A percentile compares a stretch with the other conserved stretches of the same genome.
Evolutionary conservation across 1,140 invertebrate species (phyloP).

Genomic region (Meloidogyne chitwoodi): DNA sequence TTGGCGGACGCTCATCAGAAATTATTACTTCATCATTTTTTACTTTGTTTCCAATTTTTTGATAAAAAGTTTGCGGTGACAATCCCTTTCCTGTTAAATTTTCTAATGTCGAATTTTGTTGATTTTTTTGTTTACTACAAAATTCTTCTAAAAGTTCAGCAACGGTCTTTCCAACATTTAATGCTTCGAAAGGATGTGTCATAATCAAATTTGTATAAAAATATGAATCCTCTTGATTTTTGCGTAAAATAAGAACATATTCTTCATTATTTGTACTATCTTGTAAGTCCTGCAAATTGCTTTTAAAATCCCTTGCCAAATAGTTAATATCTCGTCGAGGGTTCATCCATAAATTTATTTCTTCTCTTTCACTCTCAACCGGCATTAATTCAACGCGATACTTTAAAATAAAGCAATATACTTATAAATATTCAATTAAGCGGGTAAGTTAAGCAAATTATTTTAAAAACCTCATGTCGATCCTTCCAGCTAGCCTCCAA

Average conservation of each 20-base stretch:
- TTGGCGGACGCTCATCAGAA: constrained; percentile 1
- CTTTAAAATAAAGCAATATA: background rate
- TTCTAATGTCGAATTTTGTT: background rate
- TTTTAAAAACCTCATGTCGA: background rate
- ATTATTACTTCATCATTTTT: background rate
- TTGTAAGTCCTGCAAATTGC: constrained; percentile 6
- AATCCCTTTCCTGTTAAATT: background rate
- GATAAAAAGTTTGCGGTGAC: background rate
- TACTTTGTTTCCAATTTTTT: background rate
- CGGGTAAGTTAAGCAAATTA: background rate
- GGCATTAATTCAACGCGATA: constrained; percentile 12
- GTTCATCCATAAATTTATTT: constrained; percentile 14
- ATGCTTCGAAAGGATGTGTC: constrained; percentile 6
- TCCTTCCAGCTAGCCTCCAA: constrained; percentile 6
- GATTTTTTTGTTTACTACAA: background rate
- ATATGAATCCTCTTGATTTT: constrained; percentile 5
- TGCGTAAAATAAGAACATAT: constrained; percentile 7
- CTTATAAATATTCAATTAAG: no score
- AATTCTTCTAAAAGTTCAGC: background rate
- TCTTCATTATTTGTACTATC: constrained; percentile 1
- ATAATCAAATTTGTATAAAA: constrained; percentile 19
- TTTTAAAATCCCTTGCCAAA: constrained; percentile 1
- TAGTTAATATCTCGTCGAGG: constrained; percentile 12
- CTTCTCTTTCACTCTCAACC: constrained; percentile 15
- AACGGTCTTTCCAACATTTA: background rate